Evolutionary conservation across 2,888 invertebrate genomes (phyloP).

Genomic region (Xanthia togata): DNA sequence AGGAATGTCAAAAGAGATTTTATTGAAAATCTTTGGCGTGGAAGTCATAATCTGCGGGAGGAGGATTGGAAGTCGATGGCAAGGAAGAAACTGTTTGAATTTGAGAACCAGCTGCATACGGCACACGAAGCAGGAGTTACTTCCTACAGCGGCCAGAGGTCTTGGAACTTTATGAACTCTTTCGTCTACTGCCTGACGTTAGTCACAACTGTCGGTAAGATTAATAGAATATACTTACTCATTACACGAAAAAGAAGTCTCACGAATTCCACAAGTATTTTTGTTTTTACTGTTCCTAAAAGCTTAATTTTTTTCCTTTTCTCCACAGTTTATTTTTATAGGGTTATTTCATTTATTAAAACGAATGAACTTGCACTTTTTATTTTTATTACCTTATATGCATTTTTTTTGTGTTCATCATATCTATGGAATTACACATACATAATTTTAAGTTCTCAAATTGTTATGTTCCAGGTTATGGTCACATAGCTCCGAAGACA

Average conservation of each 20-base stretch:
- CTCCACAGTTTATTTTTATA: background rate
- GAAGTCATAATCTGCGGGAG: constrained; percentile 95
- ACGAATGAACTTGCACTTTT: constrained; percentile 19
- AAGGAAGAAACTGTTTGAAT: constrained; percentile 94
- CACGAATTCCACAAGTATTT: constrained; percentile 1
- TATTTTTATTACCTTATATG: constrained; percentile 29
- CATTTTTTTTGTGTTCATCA: background rate
- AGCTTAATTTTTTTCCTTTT: too few relatives aligned
- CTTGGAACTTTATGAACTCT: constrained; percentile 97
- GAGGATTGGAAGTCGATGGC: constrained; percentile 98
- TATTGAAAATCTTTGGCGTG: constrained; percentile 95
- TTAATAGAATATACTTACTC: constrained; percentile 19
- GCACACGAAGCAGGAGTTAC: constrained; percentile 96
- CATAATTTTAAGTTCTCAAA: constrained; percentile 8
- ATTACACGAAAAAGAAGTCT: background rate
- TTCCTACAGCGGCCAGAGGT: constrained; percentile 95
- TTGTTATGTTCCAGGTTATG: constrained; percentile 94
- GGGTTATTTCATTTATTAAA: constrained; percentile 36
- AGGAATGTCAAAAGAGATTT: constrained; percentile 96
- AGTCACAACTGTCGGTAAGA: constrained; percentile 97
- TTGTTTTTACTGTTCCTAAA: background rate
- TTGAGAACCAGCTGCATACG: constrained; percentile 96
- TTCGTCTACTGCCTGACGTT: constrained; percentile 96
- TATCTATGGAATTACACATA: background rate
- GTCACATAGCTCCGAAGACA: constrained; percentile 98